These are phyloP conservation scores for Pedetes capensis DNA, from an alignment of 2,113 vertebrate genomes.

Conservation along the genomic window DNA sequence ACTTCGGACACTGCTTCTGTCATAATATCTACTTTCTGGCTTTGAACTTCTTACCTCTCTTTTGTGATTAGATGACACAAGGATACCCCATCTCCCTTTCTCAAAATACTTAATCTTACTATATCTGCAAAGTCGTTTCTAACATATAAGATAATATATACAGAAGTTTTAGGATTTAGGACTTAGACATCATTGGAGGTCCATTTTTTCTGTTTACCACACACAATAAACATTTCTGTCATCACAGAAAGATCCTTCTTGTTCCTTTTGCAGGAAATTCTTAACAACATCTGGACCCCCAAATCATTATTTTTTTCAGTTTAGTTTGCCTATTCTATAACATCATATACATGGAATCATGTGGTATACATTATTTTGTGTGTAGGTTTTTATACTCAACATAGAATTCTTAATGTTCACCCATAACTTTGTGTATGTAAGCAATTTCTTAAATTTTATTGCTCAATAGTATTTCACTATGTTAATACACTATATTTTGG, in stretches of 20 bases:
- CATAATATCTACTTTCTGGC: neutral
- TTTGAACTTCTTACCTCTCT: neutral
- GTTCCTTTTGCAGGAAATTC: neutral
- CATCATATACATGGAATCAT: neutral
- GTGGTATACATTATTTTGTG: no score
- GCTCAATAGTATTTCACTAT: neutral
- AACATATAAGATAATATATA: neutral
- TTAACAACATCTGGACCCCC: neutral
- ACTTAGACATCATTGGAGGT: neutral
- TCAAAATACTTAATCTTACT: neutral
- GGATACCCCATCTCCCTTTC: neutral
- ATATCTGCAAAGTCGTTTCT: neutral
- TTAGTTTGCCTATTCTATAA: neutral
- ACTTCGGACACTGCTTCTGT: neutral
- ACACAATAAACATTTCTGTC: neutral
- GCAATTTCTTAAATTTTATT: neutral
- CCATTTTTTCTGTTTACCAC: neutral
- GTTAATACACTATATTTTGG: neutral
- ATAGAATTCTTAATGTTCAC: neutral
- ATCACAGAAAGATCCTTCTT: neutral
- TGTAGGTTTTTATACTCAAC: neutral
- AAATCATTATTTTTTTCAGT: neutral
- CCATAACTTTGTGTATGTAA: neutral
- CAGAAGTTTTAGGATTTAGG: neutral
- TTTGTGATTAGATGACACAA: neutral